These are phyloP conservation scores for Orbicella faveolata DNA, from an alignment of 64 coral and sea anemone species.

Conservation along the genomic window DNA sequence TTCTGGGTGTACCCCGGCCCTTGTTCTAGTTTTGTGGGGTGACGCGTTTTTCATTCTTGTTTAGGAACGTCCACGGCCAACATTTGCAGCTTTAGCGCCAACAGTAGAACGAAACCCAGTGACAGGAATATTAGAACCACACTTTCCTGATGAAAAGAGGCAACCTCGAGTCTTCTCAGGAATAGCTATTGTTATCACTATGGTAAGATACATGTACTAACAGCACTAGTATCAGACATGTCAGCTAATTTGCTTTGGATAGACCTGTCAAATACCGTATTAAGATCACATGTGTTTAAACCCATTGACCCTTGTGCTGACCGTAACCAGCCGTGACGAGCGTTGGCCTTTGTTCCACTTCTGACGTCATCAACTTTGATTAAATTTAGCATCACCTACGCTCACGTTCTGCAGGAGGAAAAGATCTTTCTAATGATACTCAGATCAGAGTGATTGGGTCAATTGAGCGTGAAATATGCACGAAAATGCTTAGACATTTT, in stretches of 20 bases:
- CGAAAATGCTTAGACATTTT: too few relatives aligned
- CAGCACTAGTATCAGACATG: neutral
- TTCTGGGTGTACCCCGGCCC: too few relatives aligned
- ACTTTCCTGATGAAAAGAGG: slow-evolving; percentile 96
- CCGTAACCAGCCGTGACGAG: too few relatives aligned
- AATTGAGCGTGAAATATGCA: too few relatives aligned
- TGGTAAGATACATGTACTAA: slow-evolving; percentile 52
- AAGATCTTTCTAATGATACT: too few relatives aligned
- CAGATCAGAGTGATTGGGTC: too few relatives aligned
- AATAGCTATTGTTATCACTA: slow-evolving; percentile 98
- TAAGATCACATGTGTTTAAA: too few relatives aligned
- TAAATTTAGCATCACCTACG: too few relatives aligned
- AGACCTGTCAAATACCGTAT: neutral
- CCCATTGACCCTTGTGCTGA: too few relatives aligned
- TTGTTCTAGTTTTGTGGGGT: neutral
- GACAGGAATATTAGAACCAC: slow-evolving; percentile 98
- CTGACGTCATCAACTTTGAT: too few relatives aligned
- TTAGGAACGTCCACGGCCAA: slow-evolving; percentile 92
- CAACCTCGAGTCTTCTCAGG: slow-evolving; percentile 94
- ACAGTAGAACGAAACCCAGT: slow-evolving; percentile 99
- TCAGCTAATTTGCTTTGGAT: neutral
- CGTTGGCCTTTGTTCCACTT: too few relatives aligned
- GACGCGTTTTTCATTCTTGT: neutral
- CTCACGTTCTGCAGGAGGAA: too few relatives aligned
- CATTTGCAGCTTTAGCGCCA: slow-evolving; percentile 97